phyloP scores from a whole-genome alignment of 2,113 vertebrate genomes.

The human (Homo sapiens) region DNA sequence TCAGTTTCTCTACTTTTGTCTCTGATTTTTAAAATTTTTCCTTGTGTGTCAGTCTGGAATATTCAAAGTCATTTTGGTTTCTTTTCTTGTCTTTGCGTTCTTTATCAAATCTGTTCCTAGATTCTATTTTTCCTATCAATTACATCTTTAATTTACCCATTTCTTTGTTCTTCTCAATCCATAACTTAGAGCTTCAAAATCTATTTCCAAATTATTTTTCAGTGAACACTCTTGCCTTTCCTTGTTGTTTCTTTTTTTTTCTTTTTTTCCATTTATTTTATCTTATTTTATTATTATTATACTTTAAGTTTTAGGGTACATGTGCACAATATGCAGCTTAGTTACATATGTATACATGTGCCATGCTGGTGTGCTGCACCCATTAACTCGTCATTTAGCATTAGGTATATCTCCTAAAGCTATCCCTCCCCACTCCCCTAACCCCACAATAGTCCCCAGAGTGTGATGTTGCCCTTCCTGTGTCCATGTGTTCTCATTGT shows the following conservation, averaged over 20 bases:
- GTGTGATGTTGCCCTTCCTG: too few relatives aligned
- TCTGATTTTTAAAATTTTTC: neutral
- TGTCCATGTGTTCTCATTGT: too few relatives aligned
- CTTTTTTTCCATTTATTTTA: too few relatives aligned
- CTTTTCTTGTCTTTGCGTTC: neutral
- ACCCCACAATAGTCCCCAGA: too few relatives aligned
- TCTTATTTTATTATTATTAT: too few relatives aligned
- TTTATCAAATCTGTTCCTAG: conserved; percentile 18
- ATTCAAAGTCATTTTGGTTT: neutral
- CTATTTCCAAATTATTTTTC: conserved; percentile 29
- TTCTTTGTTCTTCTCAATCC: neutral
- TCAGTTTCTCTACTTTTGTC: neutral
- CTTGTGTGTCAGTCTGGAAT: neutral
- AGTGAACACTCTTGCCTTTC: neutral
- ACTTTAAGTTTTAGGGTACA: too few relatives aligned
- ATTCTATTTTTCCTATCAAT: neutral
- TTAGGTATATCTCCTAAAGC: too few relatives aligned
- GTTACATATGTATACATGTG: too few relatives aligned
- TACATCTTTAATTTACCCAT: neutral
- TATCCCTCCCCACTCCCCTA: too few relatives aligned
- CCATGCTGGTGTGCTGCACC: too few relatives aligned
- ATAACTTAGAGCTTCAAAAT: conserved; percentile 7
- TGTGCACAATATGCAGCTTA: too few relatives aligned
- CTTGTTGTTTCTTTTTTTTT: neutral
- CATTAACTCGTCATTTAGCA: too few relatives aligned